Evolutionary conservation across 64 coral and sea anemone species (phyloP).

Genomic region (Cladopsammia gracilis): DNA sequence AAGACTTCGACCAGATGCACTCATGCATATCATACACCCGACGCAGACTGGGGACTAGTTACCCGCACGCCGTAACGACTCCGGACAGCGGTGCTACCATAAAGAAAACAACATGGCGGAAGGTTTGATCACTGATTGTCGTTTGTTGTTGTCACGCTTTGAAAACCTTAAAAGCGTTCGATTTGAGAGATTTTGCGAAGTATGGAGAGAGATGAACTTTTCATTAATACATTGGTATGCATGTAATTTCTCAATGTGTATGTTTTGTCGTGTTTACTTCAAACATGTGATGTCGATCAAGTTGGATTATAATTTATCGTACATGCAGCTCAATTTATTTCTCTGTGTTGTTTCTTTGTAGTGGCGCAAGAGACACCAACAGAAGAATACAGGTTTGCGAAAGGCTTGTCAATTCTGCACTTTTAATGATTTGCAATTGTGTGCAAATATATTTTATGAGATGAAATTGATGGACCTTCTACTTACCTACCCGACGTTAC

Average conservation of each 20-base stretch:
- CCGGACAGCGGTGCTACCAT: slow-evolving; percentile 8
- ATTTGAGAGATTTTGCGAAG: slow-evolving; percentile 94
- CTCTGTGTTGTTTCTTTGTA: slow-evolving; percentile 7
- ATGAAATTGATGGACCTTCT: too few relatives aligned
- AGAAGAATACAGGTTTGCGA: slow-evolving; percentile 30
- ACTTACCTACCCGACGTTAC: too few relatives aligned
- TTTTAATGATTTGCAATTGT: too few relatives aligned
- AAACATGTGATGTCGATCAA: too few relatives aligned
- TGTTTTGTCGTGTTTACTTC: neutral
- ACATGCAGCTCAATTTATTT: neutral
- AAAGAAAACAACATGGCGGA: slow-evolving; percentile 86
- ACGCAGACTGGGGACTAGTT: neutral
- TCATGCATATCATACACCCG: too few relatives aligned
- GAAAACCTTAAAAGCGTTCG: slow-evolving; percentile 84
- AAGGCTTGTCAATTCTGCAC: neutral
- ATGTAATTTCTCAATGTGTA: neutral
- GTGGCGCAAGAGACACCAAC: slow-evolving; percentile 21
- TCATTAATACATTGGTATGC: slow-evolving; percentile 95
- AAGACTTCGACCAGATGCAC: too few relatives aligned
- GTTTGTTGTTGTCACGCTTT: slow-evolving; percentile 93
- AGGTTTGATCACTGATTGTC: slow-evolving; percentile 96
- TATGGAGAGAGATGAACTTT: slow-evolving; percentile 98
- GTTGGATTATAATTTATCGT: neutral
- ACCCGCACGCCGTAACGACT: too few relatives aligned
- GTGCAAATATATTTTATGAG: too few relatives aligned